Conservation (phyloP, 2,888 invertebrate genomes). For the Orthosia gothica region DNA sequence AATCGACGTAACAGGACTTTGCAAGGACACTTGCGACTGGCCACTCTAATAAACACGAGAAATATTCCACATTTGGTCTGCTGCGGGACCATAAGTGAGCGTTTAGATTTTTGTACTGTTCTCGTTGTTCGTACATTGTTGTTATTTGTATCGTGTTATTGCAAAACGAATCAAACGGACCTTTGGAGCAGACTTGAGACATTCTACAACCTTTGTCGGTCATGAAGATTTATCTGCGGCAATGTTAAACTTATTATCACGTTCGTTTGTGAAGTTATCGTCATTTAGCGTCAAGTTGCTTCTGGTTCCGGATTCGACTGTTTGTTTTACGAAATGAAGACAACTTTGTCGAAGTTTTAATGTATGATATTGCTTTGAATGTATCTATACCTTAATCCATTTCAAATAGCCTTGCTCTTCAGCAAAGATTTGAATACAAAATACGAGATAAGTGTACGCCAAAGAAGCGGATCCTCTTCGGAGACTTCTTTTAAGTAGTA, state of each 20-base stretch:
- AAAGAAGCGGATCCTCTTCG: background rate
- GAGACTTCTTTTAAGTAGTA: background rate
- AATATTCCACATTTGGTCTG: slow-evolving; percentile 57
- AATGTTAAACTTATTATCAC: slow-evolving; percentile 55
- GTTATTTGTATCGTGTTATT: slow-evolving; percentile 60
- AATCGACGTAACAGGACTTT: slow-evolving; percentile 66
- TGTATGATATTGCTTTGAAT: background rate
- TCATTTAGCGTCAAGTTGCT: slow-evolving; percentile 13
- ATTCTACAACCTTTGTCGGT: slow-evolving; percentile 66
- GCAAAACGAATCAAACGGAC: slow-evolving; percentile 63
- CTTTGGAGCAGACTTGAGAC: slow-evolving; percentile 57
- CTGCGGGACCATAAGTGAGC: slow-evolving; percentile 5
- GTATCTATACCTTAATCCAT: background rate
- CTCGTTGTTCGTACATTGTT: slow-evolving; percentile 48
- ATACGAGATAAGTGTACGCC: background rate
- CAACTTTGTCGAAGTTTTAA: background rate
- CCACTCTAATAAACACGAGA: slow-evolving; percentile 58
- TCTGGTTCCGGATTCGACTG: slow-evolving; percentile 20
- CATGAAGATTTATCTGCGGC: slow-evolving; percentile 41
- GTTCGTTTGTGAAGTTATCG: slow-evolving; percentile 20
- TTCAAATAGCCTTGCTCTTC: background rate
- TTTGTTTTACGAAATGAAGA: background rate
- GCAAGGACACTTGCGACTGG: slow-evolving; percentile 63
- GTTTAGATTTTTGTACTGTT: slow-evolving; percentile 47
- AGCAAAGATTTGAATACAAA: background rate